Evolutionary conservation across 2,888 invertebrate species (phyloP), one percentile per base, ranked within the genome.

Genomic region (Cephus pygmeus): DNA sequence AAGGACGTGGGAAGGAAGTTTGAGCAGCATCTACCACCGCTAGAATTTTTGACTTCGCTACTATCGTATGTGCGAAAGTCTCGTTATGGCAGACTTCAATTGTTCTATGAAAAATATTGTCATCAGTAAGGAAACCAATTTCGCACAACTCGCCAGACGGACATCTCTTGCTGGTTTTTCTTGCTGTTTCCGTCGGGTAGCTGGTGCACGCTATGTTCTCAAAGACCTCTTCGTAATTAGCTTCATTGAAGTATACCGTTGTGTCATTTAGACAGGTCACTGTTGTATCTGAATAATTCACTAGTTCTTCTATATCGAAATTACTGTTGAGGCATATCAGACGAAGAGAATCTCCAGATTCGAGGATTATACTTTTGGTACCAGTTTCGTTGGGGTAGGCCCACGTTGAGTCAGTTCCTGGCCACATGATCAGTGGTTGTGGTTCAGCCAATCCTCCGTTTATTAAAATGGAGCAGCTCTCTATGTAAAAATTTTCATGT

Each of bases 51-150:
- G 92, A 92, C 88, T 92, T 92, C 0, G 93, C 93, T 83, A 94
- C 94, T 12, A 94, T 84, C 0, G 94, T 92, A 82, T 92, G 92
- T 77, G 93, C 89, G 0, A 92, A 89, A 6, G 83, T 87, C 69
- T 92, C 90, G 87, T 94, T 92, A 83, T 93, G 94, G 87, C 95
- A 95, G 0, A 94, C 91, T 83, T 91, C 92, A 82, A 93, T 93
- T 12, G 92, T 86, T 31, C 92, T 90, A 80, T 93, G 90, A 87
- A 94, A 93, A 12, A 91, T 88, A 6, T 56, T 56, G 23, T 56
- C 56, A 23, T 56, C 23, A 0, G 56, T 56, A 56, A 56, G 56
- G 9, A 56, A 56, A 3, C 94, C 94, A 40, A 94, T 91, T 79
- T 93, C 92, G 35, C 93, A 92, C 12, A 89, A 75, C 74, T 92